phyloP scores from a whole-genome alignment of 30 jellyfish, hydroid and myxozoan species.

The Aurelia aurita complex sp. Pacific region DNA sequence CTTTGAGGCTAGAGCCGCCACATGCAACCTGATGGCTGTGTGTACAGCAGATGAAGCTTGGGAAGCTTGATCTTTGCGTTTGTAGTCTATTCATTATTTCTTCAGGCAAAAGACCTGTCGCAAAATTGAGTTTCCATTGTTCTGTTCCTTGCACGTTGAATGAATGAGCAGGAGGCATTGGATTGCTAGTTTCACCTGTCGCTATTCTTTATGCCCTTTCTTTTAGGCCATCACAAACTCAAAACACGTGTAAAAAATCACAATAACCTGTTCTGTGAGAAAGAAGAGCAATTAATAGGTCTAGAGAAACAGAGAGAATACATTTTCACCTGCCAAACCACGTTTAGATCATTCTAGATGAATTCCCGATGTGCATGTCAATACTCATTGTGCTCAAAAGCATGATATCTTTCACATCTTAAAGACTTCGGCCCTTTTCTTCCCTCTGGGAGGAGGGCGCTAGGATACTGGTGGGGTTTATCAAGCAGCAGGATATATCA shows the following conservation, averaged over 20 bases:
- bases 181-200: constrained; percentile 56
- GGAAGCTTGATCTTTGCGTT: constrained; percentile 59
- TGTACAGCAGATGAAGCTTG: constrained; percentile 66
- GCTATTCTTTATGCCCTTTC: constrained; percentile 13
- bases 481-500: not conserved
- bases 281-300: not conserved
- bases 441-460: too few relatives aligned
- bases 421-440: too few relatives aligned
- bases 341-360: not conserved
- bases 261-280: not conserved
- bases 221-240: constrained; percentile 29
- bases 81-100: constrained; percentile 50
- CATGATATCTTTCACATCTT: too few relatives aligned
- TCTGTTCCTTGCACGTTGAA: constrained; percentile 56
- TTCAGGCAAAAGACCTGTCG: constrained; percentile 54
- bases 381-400: too few relatives aligned
- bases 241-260: constrained; percentile 24
- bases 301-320: not conserved
- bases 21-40: constrained; percentile 47
- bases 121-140: constrained; percentile 33
- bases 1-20: constrained; percentile 24
- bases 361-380: too few relatives aligned
- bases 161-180: constrained; percentile 48
- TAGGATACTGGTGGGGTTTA: not conserved
- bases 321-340: constrained; percentile 7